phyloP scores from a whole-genome alignment of 2,113 vertebrate species.

The Tiliqua scincoides region DNA sequence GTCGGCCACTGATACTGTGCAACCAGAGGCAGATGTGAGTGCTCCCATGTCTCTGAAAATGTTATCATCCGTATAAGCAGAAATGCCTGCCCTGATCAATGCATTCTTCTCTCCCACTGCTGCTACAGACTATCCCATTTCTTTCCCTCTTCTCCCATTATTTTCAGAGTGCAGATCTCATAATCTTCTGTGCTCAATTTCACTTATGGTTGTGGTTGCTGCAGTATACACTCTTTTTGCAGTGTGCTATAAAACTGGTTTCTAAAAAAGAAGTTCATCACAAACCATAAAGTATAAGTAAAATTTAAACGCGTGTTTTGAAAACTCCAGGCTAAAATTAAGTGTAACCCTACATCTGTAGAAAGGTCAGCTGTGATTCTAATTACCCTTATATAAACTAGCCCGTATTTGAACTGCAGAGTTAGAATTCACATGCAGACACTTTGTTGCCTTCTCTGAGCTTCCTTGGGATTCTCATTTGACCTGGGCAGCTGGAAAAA shows the following conservation, averaged over 20 bases:
- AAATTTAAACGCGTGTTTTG: conserved; percentile 59
- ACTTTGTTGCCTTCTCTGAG: conserved; percentile 33
- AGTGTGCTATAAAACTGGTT: conserved; percentile 14
- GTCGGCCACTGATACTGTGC: no score
- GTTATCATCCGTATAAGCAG: background rate
- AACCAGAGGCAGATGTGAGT: background rate
- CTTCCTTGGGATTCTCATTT: conserved; percentile 42
- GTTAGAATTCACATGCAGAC: conserved; percentile 51
- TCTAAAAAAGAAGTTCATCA: conserved; percentile 1
- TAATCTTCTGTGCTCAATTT: background rate
- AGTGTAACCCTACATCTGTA: conserved; percentile 42
- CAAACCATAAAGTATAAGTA: conserved; percentile 39
- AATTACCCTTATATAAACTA: conserved; percentile 68
- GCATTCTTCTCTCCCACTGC: no score
- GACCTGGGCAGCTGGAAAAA: conserved; percentile 23
- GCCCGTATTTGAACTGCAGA: conserved; percentile 51
- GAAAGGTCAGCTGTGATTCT: conserved; percentile 69
- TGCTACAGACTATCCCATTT: background rate
- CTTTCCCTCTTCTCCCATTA: background rate
- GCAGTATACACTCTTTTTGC: conserved; percentile 10
- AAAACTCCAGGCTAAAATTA: conserved; percentile 67
- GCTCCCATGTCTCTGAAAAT: background rate
- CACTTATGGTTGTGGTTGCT: background rate
- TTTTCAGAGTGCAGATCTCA: background rate
- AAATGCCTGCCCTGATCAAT: background rate